phyloP scores from a whole-genome alignment of 2,797 vertebrate species.

The Hybognathus amarus region DNA sequence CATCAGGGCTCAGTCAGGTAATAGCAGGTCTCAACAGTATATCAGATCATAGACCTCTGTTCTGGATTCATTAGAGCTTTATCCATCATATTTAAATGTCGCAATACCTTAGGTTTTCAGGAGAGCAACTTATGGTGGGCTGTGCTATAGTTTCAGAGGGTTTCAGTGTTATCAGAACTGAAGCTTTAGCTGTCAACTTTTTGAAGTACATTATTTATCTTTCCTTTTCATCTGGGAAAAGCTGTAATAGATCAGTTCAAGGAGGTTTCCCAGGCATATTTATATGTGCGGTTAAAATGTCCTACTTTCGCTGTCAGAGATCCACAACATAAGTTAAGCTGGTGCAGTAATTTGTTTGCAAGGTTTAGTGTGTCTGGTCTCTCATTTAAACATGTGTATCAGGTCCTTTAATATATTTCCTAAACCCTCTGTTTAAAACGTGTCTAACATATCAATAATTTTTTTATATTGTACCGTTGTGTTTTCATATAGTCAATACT shows the following conservation, averaged over 20 bases:
- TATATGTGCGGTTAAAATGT: neutral
- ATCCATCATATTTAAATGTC: neutral
- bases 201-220: neutral
- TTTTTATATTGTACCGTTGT: neutral
- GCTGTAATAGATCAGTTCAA: neutral
- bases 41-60: neutral
- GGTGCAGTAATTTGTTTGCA: neutral
- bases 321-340: neutral
- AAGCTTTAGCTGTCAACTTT: neutral
- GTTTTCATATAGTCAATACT: neutral
- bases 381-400: neutral
- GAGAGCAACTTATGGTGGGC: neutral
- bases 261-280: neutral
- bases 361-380: neutral
- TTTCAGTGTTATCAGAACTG: neutral
- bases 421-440: neutral
- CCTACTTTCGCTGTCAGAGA: neutral
- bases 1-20: constrained; percentile 2
- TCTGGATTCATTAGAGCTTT: neutral
- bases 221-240: neutral
- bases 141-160: too few relatives aligned
- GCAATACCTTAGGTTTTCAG: neutral
- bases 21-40: neutral
- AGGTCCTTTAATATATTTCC: neutral
- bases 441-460: neutral